A percentile compares a stretch with the other conserved stretches of the same genome.
These are phyloP conservation scores for Pseudomyrmex pallidus DNA, from an alignment of 1,140 invertebrate species.

Conservation along the genomic window DNA sequence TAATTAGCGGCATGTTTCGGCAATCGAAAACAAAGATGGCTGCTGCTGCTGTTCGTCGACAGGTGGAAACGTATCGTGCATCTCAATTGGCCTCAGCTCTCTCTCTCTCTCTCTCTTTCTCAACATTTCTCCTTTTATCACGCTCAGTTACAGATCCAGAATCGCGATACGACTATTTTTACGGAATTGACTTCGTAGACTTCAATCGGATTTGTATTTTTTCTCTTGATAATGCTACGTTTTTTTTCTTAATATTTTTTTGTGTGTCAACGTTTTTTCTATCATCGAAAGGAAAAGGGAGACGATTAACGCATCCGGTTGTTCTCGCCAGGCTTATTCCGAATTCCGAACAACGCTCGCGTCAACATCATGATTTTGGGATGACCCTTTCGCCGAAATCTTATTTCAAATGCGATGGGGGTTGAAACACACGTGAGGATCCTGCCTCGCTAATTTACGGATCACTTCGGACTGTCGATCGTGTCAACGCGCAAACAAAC, in stretches of 20 bases:
- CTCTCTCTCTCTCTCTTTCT: background rate
- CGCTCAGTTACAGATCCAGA: background rate
- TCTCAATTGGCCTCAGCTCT: constrained; percentile 65
- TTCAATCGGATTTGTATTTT: too few species aligned
- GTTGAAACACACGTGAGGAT: constrained; percentile 72
- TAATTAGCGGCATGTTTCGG: constrained; percentile 81
- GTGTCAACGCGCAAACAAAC: constrained; percentile 20
- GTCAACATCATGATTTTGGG: constrained; percentile 75
- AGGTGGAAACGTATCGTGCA: constrained; percentile 71
- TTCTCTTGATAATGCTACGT: too few species aligned
- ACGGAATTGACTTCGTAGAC: background rate
- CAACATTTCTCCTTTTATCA: background rate
- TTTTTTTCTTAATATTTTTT: too few species aligned
- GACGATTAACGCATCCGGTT: constrained; percentile 69
- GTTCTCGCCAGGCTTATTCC: constrained; percentile 60
- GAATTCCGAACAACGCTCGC: constrained; percentile 74
- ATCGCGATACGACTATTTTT: background rate
- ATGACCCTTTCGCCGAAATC: constrained; percentile 78
- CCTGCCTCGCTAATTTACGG: constrained; percentile 47
- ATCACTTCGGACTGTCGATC: constrained; percentile 4
- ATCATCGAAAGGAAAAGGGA: background rate
- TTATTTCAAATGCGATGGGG: constrained; percentile 76
- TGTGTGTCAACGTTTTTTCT: too few species aligned
- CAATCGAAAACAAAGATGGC: constrained; percentile 79
- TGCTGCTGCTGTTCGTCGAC: constrained; percentile 75